phyloP scores from a whole-genome alignment of 2,113 vertebrate genomes.

The Anarrhichthys ocellatus region DNA sequence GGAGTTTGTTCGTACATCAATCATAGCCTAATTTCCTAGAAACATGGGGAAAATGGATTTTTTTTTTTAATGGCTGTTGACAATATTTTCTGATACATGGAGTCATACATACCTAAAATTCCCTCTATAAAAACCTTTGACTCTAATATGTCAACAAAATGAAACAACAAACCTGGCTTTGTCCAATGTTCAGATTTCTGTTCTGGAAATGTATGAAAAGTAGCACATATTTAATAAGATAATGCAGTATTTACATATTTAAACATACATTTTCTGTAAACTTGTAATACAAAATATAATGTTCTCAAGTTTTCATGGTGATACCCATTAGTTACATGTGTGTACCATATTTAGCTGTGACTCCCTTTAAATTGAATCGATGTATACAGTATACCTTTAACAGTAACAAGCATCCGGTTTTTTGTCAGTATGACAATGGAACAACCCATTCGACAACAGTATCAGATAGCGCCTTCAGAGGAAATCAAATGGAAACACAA shows the following conservation, averaged over 20 bases:
- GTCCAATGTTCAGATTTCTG: background rate
- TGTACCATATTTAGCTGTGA: no score
- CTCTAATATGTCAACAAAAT: no score
- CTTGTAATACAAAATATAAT: background rate
- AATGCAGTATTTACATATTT: background rate
- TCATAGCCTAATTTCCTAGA: no score
- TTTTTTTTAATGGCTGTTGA: no score
- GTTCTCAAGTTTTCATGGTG: background rate
- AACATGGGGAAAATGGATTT: no score
- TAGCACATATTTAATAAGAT: background rate
- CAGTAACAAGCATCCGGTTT: background rate
- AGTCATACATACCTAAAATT: background rate
- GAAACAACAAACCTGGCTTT: background rate
- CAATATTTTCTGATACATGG: no score
- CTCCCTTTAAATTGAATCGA: background rate
- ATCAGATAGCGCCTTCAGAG: background rate
- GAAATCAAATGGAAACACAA: slow-evolving; percentile 22
- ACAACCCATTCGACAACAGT: background rate
- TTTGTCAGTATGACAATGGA: background rate
- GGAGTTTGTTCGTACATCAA: no score
- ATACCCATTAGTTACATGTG: no score
- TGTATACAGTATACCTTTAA: background rate
- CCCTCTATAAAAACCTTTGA: background rate
- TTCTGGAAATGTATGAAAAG: background rate
- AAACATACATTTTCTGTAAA: background rate